Evolutionary conservation across 2,113 vertebrate species (phyloP), one percentile per base, ranked within the genome.

Genomic region (Mixornis gularis): DNA sequence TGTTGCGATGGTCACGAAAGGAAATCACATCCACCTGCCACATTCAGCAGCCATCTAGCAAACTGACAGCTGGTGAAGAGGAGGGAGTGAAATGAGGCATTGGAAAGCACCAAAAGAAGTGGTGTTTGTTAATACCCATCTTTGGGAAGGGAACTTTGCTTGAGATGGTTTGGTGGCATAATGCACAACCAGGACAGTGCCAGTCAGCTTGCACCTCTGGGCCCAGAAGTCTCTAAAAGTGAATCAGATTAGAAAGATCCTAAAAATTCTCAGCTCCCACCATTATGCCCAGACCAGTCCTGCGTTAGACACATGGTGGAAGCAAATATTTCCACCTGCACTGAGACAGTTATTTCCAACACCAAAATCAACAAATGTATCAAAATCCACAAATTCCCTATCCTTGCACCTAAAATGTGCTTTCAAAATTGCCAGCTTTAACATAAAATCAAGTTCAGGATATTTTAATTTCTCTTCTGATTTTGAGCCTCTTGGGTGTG

Each of bases 401-500:
- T 18, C 9, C 12, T 29, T 70, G 46, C 51, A 73, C 46, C 51
- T 72, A 58, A 89, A 89, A 69, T 7, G 11, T 13, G 7, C 38
- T 79, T 94, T 70, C 21, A 38, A 41, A 94, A 85, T 76, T 51
- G n/a, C 52, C 43, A 78, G 43, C 32, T 83, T 76, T 83, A 85
- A 87, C 29, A 59, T 44, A 73, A 91, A 91, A 87, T 73, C 3
- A 6, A 34, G 80, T 63, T 48, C 46, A 60, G 43, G 21, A 32
- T 77, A 69, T 87, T 91, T 87, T 66, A 34, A 82, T 91, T 78
- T 83, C 12, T 80, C 40, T 64, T 78, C 44, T 80, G 76, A 70
- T 85, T 96, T 84, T 80, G 38, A 85, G 43, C n/a, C 55, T 74
- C 72, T 79, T 85, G 79, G 68, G 36, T 80, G 43, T 60, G 36